A percentile compares a stretch with the other conserved stretches of the same genome.
phyloP scores from a whole-genome alignment of 2,113 vertebrate genomes.

The Bubo bubo region DNA sequence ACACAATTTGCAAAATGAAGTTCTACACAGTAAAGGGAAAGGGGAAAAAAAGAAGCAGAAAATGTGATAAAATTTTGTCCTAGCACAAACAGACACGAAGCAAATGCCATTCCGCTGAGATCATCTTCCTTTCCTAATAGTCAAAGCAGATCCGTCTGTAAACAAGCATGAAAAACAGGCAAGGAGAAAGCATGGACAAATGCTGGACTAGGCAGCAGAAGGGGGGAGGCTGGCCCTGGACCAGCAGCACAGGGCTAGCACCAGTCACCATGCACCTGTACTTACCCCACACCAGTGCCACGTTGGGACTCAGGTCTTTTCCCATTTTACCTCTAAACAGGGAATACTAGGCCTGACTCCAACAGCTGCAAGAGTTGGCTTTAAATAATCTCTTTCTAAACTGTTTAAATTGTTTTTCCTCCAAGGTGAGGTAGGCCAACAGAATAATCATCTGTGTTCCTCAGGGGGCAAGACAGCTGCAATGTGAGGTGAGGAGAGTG shows the following conservation, averaged over 20 bases:
- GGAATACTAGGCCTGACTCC: no score
- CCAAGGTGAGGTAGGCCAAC: neutral
- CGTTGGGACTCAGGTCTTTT: fast-evolving
- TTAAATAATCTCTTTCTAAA: neutral
- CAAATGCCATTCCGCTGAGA: neutral
- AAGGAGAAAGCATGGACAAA: neutral
- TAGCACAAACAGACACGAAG: neutral
- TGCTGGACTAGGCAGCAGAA: neutral
- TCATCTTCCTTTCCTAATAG: neutral
- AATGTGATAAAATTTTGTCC: no score
- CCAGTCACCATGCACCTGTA: fast-evolving
- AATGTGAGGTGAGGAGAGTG: fast-evolving
- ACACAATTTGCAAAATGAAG: neutral
- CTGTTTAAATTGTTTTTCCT: neutral
- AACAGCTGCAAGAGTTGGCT: neutral
- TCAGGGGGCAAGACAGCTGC: neutral
- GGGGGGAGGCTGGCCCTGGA: neutral
- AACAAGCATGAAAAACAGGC: neutral
- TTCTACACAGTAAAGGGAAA: neutral
- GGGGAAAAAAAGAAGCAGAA: neutral
- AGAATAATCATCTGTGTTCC: neutral
- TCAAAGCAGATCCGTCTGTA: neutral
- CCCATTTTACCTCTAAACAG: neutral
- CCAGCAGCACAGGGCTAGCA: neutral
- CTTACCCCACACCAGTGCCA: neutral